phyloP scores from a whole-genome alignment of 2,797 vertebrate genomes.

The Natrix natrix region DNA sequence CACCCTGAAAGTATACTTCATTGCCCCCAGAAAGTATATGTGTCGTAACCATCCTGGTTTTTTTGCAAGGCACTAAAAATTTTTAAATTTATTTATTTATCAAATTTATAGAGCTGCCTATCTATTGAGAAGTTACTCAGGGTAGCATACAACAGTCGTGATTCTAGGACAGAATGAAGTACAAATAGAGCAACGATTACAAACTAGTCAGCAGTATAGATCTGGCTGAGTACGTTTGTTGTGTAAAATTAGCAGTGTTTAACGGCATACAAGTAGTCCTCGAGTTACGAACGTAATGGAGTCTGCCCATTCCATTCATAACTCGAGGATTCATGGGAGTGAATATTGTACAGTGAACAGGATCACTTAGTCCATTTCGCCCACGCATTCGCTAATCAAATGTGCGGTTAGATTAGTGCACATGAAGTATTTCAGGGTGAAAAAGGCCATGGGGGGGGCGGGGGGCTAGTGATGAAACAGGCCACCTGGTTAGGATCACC shows the following conservation, averaged over 20 bases:
- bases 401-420: too few species aligned
- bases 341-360: too few species aligned
- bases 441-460: too few species aligned
- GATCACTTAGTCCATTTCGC: too few species aligned
- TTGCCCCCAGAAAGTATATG: neutral
- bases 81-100: neutral
- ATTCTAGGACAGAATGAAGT: neutral
- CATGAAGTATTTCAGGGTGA: too few species aligned
- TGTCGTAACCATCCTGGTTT: neutral
- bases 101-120: neutral
- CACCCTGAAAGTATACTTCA: neutral
- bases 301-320: too few species aligned
- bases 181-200: neutral
- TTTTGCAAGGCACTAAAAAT: neutral
- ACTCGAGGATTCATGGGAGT: too few species aligned
- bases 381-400: too few species aligned
- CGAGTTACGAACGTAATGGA: too few species aligned
- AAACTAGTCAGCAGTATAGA: neutral
- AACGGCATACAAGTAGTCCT: neutral
- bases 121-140: neutral
- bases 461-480: too few species aligned
- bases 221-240: neutral
- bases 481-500: too few species aligned
- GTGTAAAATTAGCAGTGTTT: neutral
- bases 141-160: neutral